phyloP scores from a whole-genome alignment of 1,140 invertebrate genomes.

The Leptinotarsa lineolata region DNA sequence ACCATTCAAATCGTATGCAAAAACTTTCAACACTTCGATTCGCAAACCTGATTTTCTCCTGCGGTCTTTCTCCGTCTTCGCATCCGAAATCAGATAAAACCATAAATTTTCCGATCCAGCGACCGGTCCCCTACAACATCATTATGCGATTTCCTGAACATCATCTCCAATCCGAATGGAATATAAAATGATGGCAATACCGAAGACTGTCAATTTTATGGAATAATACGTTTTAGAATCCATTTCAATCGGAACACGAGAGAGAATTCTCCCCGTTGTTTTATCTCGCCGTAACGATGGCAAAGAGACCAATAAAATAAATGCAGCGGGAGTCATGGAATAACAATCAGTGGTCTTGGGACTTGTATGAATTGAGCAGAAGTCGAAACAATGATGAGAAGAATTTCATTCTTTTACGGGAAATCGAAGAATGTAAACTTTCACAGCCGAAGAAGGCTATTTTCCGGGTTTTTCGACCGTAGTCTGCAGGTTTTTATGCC shows the following conservation, averaged over 20 bases:
- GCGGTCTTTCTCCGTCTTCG: neutral
- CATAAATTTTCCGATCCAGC: constrained; percentile 9
- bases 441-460: no score
- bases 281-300: constrained; percentile 40
- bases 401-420: neutral
- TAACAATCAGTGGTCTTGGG: constrained; percentile 41
- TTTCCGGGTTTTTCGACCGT: no score
- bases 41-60: neutral
- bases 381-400: neutral
- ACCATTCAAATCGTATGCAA: no score
- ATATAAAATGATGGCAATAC: constrained; percentile 16
- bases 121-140: constrained; percentile 1
- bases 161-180: constrained; percentile 14
- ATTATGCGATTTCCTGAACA: constrained; percentile 18
- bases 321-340: constrained; percentile 41
- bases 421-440: no score
- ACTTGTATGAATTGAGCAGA: constrained; percentile 2
- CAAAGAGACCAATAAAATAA: constrained; percentile 45
- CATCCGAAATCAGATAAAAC: constrained; percentile 4
- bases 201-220: constrained; percentile 21
- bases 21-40: no score
- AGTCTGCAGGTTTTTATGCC: no score
- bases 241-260: constrained; percentile 18
- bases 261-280: constrained; percentile 24
- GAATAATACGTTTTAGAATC: constrained; percentile 27